Evolutionary conservation across 2,797 vertebrate species (phyloP).

Genomic region (Cryptoprocta ferox): DNA sequence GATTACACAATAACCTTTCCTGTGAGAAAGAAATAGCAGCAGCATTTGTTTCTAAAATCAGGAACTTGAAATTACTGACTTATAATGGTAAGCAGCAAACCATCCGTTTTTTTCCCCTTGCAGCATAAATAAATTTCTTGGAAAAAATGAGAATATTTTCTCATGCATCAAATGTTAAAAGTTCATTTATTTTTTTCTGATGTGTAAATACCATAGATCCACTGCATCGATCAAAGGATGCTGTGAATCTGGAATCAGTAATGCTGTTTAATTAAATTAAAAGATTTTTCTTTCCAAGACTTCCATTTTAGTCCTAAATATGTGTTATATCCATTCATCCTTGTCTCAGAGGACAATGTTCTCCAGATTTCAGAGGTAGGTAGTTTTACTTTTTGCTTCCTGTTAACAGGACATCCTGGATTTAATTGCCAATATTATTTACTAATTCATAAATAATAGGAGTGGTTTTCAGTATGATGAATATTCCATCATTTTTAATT

Average conservation of each 20-base stretch:
- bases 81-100: conserved; percentile 61
- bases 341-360: conserved; percentile 69
- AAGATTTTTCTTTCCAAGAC: conserved; percentile 78
- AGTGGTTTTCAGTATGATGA: conserved; percentile 74
- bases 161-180: conserved; percentile 76
- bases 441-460: conserved; percentile 66
- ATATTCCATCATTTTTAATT: conserved; percentile 73
- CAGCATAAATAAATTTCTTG: conserved; percentile 72
- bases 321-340: conserved; percentile 64
- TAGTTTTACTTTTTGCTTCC: conserved; percentile 76
- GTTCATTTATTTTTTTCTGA: conserved; percentile 75
- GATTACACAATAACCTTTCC: not conserved
- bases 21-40: not conserved
- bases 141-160: conserved; percentile 58
- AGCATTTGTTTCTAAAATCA: conserved; percentile 64
- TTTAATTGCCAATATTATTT: conserved; percentile 81
- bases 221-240: conserved; percentile 63
- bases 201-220: conserved; percentile 61
- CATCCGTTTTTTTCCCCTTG: conserved; percentile 58
- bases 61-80: conserved; percentile 64
- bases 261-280: conserved; percentile 85
- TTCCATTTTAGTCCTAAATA: conserved; percentile 79
- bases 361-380: conserved; percentile 70
- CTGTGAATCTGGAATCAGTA: conserved; percentile 80
- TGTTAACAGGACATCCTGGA: conserved; percentile 76